These are phyloP conservation scores for Micropoecilia bifurca DNA, from an alignment of 2,797 vertebrate genomes.

Conservation along the genomic window DNA sequence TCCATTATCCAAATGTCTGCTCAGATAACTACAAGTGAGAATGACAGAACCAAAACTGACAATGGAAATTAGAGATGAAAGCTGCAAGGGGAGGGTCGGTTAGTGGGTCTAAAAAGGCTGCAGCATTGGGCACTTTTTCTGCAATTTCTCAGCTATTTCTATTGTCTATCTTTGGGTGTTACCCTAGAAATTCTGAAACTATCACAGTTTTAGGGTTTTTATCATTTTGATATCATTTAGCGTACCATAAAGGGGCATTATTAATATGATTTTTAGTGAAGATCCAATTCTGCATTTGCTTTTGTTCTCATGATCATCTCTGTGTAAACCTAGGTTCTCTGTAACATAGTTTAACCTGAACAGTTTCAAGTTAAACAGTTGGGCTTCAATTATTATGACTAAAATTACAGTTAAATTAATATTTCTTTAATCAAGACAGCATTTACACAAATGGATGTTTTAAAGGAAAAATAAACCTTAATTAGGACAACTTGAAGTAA, in stretches of 20 bases:
- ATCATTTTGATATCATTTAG: conserved; percentile 29
- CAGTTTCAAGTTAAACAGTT: not conserved
- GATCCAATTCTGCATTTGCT: conserved; percentile 8
- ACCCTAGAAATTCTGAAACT: conserved; percentile 42
- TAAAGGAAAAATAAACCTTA: not conserved
- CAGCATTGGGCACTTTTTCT: conserved; percentile 52
- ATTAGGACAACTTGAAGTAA: not conserved
- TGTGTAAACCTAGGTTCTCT: not conserved
- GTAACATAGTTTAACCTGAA: not conserved
- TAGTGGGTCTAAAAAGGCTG: conserved; percentile 64
- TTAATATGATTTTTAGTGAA: conserved; percentile 13
- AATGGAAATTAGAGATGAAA: conserved; percentile 76
- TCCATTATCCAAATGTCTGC: conserved; percentile 81
- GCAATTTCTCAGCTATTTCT: conserved; percentile 38
- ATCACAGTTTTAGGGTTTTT: conserved; percentile 42
- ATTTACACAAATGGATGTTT: not conserved
- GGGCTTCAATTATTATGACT: not conserved
- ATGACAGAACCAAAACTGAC: conserved; percentile 76
- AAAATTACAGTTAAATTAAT: not conserved
- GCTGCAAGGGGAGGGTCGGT: conserved; percentile 57
- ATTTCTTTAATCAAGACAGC: not conserved
- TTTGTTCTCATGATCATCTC: conserved; percentile 18
- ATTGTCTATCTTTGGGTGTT: conserved; percentile 45
- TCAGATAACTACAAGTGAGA: conserved; percentile 84
- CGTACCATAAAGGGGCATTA: conserved; percentile 41